Evolutionary conservation across 2,113 vertebrate species (phyloP), one percentile per base, ranked within the genome.

Genomic region (Cyphomyrus discorhynchus): DNA sequence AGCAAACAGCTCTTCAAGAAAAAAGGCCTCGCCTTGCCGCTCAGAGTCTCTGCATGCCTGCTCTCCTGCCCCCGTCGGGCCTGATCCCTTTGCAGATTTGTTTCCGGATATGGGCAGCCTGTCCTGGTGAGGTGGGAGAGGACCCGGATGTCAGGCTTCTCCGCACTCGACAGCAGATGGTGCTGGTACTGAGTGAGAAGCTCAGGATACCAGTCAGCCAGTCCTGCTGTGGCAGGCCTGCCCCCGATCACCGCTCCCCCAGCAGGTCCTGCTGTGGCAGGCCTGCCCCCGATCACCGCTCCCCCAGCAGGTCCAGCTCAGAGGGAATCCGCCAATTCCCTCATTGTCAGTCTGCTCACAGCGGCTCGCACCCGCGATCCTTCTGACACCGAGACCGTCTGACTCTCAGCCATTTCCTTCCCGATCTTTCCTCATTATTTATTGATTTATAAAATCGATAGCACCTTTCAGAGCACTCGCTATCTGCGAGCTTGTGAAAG

Each of bases 391-490:
- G 90, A 92, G 90, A 93, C 83, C 0, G 89, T 74, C 90, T 92
- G 91, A 90, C 94, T 94, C 91, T 90, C 77, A 91, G 88, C 92
- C 92, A 93, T 95, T 95, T 95, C 91, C 93, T 93, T 87, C 89
- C 94, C 92, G 93, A 90, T 95, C 94, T 94, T 92, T 92, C 92
- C 94, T 96, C 94, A 94, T 94, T 94, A 94, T 94, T 93, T 95
- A 96, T 96, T 93, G 95, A 96, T 96, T 95, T 93, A 88, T 90
- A 95, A 84, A 95, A 96, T 96, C 96, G 93, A 96, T 95, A 94
- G 90, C 90, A 90, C 92, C 94, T 94, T 94, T 94, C 91, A 90
- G 91, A 90, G 93, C 91, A 91, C 90, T 88, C 91, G 87, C 24
- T 70, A 58, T 80, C 42, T 86, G 35, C 31, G 31, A 62, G 89